phyloP scores from a whole-genome alignment of 2,113 vertebrate species.

The Eretmochelys imbricata region DNA sequence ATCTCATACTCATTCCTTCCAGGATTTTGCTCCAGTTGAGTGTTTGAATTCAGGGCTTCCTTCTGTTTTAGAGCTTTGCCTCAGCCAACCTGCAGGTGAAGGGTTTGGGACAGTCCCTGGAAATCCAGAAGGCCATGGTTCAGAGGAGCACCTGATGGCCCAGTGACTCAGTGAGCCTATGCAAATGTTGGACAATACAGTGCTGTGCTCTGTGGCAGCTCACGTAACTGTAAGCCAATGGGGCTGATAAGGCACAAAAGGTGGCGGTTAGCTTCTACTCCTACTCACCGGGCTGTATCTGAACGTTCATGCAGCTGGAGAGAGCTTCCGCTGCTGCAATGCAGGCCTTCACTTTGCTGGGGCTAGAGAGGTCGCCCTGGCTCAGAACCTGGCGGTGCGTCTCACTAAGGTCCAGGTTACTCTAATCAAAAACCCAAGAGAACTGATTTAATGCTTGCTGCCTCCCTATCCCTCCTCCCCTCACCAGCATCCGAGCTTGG shows the following conservation, averaged over 20 bases:
- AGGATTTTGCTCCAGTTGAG: not conserved
- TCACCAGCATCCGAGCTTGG: not conserved
- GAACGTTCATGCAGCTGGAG: constrained; percentile 27
- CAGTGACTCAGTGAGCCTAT: not conserved
- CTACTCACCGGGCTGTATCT: constrained; percentile 28
- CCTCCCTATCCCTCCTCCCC: not conserved
- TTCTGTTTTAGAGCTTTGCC: not conserved
- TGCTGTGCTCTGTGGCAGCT: not conserved
- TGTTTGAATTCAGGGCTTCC: not conserved
- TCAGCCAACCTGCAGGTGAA: not conserved
- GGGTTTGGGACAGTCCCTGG: not conserved
- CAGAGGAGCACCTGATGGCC: fast-evolving
- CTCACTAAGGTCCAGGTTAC: constrained; percentile 30
- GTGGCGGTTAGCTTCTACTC: not conserved
- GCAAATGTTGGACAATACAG: not conserved
- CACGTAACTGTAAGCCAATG: not conserved
- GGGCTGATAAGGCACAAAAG: not conserved
- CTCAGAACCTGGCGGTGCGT: constrained; percentile 17
- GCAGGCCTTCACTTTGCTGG: not conserved
- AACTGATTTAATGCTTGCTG: not conserved
- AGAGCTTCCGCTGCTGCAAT: constrained; percentile 48
- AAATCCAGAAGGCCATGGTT: not conserved
- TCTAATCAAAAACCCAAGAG: constrained; percentile 18
- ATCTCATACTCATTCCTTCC: not conserved
- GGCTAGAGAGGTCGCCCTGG: constrained; percentile 46